phyloP scores from a whole-genome alignment of 2,113 vertebrate species.

The Kryptolebias marmoratus region DNA sequence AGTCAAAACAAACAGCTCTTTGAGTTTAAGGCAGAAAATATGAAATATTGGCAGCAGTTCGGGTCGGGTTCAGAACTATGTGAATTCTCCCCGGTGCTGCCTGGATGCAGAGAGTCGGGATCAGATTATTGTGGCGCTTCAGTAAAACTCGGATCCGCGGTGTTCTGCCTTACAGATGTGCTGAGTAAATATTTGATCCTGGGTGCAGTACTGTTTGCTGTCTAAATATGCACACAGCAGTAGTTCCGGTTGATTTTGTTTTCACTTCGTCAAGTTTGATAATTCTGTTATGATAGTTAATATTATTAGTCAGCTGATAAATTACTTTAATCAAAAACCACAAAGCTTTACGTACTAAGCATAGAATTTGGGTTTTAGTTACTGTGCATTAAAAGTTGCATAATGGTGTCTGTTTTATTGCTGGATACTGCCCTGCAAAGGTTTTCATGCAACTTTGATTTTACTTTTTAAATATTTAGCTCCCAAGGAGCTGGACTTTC shows the following conservation, averaged over 20 bases:
- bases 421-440: too few relatives aligned
- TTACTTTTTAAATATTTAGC: too few relatives aligned
- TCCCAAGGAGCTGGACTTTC: too few relatives aligned
- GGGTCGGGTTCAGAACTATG: too few relatives aligned
- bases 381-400: not conserved
- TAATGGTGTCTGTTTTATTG: too few relatives aligned
- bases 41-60: not conserved
- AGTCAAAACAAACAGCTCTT: conserved; percentile 7
- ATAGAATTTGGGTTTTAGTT: too few relatives aligned
- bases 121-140: not conserved
- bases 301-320: not conserved
- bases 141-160: not conserved
- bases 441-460: too few relatives aligned
- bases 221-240: conserved; percentile 62
- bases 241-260: conserved; percentile 65
- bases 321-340: not conserved
- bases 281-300: conserved; percentile 7
- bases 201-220: conserved; percentile 75
- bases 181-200: conserved; percentile 77
- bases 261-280: conserved; percentile 12
- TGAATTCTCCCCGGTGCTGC: not conserved
- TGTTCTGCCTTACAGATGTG: conserved; percentile 30
- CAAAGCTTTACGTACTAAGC: not conserved
- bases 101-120: not conserved
- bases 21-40: conserved; percentile 6